Evolutionary conservation across 2,888 invertebrate species (phyloP).

Genomic region (Dugesia japonica): DNA sequence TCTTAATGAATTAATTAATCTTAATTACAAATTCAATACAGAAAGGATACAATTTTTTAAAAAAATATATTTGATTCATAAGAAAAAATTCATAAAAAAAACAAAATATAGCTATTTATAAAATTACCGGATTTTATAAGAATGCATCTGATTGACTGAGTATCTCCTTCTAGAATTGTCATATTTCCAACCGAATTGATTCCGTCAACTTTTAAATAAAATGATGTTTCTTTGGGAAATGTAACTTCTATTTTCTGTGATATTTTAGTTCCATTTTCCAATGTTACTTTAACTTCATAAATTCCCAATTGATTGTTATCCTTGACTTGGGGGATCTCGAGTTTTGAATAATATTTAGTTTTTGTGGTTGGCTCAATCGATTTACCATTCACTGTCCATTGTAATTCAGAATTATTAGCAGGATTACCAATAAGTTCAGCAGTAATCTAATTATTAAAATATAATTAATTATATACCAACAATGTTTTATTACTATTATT

Average conservation of each 20-base stretch:
- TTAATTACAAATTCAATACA: no score
- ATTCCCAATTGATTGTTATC: background rate
- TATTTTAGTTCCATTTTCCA: background rate
- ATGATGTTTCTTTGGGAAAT: background rate
- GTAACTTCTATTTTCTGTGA: background rate
- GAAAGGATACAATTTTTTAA: no score
- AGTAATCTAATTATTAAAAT: background rate
- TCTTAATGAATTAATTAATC: no score
- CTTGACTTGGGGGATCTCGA: background rate
- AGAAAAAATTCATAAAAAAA: no score
- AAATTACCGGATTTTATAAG: background rate
- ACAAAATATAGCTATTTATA: no score
- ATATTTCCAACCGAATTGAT: background rate
- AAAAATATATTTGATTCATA: no score
- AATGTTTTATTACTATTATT: no score
- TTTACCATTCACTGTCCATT: background rate
- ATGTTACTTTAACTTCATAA: background rate
- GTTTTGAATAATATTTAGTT: background rate
- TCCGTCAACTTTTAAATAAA: constrained; percentile 6
- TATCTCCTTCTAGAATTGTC: background rate
- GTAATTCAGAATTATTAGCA: background rate
- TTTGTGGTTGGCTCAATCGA: background rate
- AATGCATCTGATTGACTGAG: background rate
- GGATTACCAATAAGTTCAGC: background rate
- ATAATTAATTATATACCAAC: no score